Percentiles rank a stretch among this genome's conserved stretches.
Conservation (phyloP, 2,113 vertebrate genomes). For the Lathamus discolor region DNA sequence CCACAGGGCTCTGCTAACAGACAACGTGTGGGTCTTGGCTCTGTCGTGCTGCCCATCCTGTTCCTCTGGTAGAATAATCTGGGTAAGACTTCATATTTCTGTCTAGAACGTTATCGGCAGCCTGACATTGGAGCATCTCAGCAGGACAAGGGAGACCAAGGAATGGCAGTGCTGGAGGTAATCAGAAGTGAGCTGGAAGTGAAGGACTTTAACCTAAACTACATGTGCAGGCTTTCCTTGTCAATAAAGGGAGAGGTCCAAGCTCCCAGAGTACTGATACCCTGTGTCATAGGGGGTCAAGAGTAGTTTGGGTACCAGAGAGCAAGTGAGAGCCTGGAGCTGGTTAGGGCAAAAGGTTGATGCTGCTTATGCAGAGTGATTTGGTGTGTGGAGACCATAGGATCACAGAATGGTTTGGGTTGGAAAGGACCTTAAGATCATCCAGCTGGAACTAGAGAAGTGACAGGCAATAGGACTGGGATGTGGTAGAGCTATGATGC, state of each 20-base stretch:
- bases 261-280: neutral
- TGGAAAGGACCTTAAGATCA: neutral
- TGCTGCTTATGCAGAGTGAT: neutral
- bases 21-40: neutral
- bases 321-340: neutral
- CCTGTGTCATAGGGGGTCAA: fast-evolving
- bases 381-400: neutral
- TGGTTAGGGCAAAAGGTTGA: neutral
- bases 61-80: neutral
- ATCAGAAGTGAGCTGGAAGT: neutral
- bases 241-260: neutral
- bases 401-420: neutral
- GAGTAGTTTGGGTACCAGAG: neutral
- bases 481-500: neutral
- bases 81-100: neutral
- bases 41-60: neutral
- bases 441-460: neutral
- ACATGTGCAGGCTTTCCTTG: neutral
- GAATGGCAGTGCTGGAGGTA: neutral
- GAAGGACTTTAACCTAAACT: neutral
- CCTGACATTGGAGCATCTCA: neutral
- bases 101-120: neutral
- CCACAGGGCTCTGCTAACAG: neutral
- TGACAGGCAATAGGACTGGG: neutral
- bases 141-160: neutral